A percentile compares a stretch with the other conserved stretches of the same genome.
phyloP scores from a whole-genome alignment of 2,797 vertebrate genomes.

The Apogon hyalosoma region DNA sequence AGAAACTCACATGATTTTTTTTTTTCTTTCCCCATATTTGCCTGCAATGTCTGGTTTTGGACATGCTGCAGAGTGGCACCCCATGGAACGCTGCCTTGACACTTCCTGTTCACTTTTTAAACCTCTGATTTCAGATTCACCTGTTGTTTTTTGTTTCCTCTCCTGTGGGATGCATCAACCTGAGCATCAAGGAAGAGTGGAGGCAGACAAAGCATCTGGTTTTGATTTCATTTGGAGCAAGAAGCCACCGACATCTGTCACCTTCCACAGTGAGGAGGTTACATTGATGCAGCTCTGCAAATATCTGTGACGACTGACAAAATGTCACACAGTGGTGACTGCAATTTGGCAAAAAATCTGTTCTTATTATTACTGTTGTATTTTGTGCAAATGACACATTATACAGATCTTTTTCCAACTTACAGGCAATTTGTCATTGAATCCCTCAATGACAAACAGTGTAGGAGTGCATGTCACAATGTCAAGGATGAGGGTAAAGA shows the following conservation, averaged over 20 bases:
- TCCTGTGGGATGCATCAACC: conserved; percentile 51
- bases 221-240: conserved; percentile 51
- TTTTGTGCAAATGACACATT: too few relatives aligned
- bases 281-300: conserved; percentile 30
- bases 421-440: too few relatives aligned
- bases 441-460: too few relatives aligned
- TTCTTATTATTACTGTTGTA: conserved; percentile 2
- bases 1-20: conserved; percentile 12
- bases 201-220: conserved; percentile 30
- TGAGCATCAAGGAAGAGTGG: conserved; percentile 37
- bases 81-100: conserved; percentile 45
- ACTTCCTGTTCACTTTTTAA: conserved; percentile 50
- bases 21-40: background rate
- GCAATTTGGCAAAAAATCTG: conserved; percentile 4
- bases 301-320: conserved; percentile 35
- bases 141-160: conserved; percentile 24
- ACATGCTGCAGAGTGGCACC: conserved; percentile 38
- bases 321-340: conserved; percentile 38
- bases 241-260: conserved; percentile 56
- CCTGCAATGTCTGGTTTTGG: conserved; percentile 23
- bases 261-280: conserved; percentile 32
- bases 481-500: too few relatives aligned
- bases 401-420: too few relatives aligned
- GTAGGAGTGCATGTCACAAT: too few relatives aligned
- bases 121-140: conserved; percentile 52